Base-by-base conservation (phyloP, 2,797 vertebrate species). In the Myripristis murdjan region DNA sequence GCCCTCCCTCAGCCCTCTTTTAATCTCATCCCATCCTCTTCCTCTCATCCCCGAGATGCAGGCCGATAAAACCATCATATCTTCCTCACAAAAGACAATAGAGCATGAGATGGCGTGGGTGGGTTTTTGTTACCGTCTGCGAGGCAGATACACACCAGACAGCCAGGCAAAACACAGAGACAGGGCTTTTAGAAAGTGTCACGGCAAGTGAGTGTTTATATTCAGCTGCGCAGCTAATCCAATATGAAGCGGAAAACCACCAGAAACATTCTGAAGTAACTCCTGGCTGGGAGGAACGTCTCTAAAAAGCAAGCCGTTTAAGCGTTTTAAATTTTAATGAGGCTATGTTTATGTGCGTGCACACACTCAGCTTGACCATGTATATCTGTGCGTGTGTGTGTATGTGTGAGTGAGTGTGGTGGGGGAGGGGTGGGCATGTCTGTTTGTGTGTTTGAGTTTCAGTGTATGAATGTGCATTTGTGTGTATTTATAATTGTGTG, bases 211-310 rank as follows among this genome's bases (percentile, higher is more conserved):
- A 70, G 41, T 37, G 43, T 77, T 84, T 85, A 81, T 84, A 83
- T 86, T 83, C 82, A 91, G 82, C 66, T 51, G 66, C 16, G 35
- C 73, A 39, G 67, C 86, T 85, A 85, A 91, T 89, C 84, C 81
- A 78, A 83, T 79, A 85, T 69, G 68, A 87, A 85, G 85, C 80
- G 43, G 82, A 89, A 91, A 92, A 91, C 83, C 77, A 77, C 77
- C 69, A 84, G 71, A 81, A 87, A 84, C 69, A 59, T 74, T 80
- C 65, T 83, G 79, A 71, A 89, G 76, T 69, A 81, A 83, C 64
- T 89, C 57, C 88, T 87, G 87, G 86, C 86, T 73, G 46, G 31
- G 75, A 53, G 59, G 49, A 70, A 28, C 52, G 16, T 79, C 82
- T 85, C 79, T n/a, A 79, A 80, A 85, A 83, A 70, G 61, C 22